Base-by-base conservation (phyloP, 2,888 invertebrate genomes). In the Apantesis nais region DNA sequence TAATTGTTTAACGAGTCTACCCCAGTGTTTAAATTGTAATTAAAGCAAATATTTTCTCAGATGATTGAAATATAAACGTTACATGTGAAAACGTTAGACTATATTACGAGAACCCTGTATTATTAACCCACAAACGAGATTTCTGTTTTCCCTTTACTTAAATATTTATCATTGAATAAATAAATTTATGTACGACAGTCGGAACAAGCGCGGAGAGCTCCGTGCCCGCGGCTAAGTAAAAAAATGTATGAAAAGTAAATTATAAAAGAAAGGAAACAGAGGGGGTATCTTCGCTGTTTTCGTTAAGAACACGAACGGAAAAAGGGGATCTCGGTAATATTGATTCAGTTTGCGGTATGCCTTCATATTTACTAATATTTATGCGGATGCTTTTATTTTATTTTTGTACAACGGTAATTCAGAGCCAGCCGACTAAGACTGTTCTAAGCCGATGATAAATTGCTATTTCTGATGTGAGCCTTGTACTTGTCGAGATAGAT, bases 131-230 rank as follows among this genome's bases (percentile, higher is more conserved):
- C 67, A 71, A 67, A 62, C 67, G 62, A 63, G 61, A 64, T 34
- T 70, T 55, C 68, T 70, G 67, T 74, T 70, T 72, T 70, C 61
- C 66, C 25, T 72, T 71, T 72, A 67, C 77, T 79, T 70, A 71
- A 76, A 78, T 72, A 71, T 78, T 66, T 75, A 74, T 72, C 62
- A 73, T 70, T 72, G 60, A 62, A 72, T 71, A 69, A 74, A 72
- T 71, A 61, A 52, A 67, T 67, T 52, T n/a, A 52, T 11, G 48
- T 52, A 70, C 16, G 44, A 58, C n/a, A 61, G 69, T 12, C 60
- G 69, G 70, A 22, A 31, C 41, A 68, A 62, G 66, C 48, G 48
- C 22, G 71, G 44, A 62, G 66, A 68, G 55, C 41, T 25, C n/a
- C n/a, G 12, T 4, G 74, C 73, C 76, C 64, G 63, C 29, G 69